Evolutionary conservation across 2,888 invertebrate species (phyloP).

Genomic region (Sceliomorpha sp.): DNA sequence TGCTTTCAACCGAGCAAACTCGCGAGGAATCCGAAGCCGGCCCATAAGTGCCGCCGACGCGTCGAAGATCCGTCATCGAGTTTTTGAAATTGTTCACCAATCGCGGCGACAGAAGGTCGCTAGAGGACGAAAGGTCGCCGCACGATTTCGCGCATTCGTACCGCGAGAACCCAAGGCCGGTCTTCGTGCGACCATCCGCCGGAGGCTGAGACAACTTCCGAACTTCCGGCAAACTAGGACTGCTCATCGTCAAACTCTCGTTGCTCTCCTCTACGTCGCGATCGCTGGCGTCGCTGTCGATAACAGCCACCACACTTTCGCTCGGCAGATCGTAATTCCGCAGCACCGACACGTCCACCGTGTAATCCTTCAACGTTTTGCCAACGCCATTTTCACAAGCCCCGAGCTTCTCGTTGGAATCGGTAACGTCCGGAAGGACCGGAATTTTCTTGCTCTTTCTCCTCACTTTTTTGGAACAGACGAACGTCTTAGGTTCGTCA

Average conservation of each 20-base stretch:
- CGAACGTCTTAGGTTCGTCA: conserved; percentile 14
- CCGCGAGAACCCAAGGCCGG: conserved; percentile 12
- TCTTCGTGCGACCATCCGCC: conserved; percentile 20
- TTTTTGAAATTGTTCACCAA: conserved; percentile 70
- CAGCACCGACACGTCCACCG: conserved; percentile 61
- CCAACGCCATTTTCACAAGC: conserved; percentile 60
- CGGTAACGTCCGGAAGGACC: too few relatives aligned
- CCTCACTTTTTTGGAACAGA: conserved; percentile 11
- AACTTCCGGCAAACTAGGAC: conserved; percentile 59
- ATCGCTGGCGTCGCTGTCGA: conserved; percentile 29
- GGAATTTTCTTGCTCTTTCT: too few relatives aligned
- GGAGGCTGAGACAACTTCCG: conserved; percentile 25
- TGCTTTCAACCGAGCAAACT: conserved; percentile 32
- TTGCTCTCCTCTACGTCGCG: conserved; percentile 11
- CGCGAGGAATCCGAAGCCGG: conserved; percentile 7
- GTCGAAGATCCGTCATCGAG: conserved; percentile 61
- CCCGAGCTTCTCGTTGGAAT: conserved; percentile 59
- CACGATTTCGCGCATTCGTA: conserved; percentile 61
- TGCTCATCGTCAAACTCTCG: conserved; percentile 49
- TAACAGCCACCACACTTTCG: conserved; percentile 40
- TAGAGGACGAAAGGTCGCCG: conserved; percentile 52
- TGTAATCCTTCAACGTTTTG: conserved; percentile 59
- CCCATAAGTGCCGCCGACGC: conserved; percentile 20
- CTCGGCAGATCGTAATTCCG: conserved; percentile 58
- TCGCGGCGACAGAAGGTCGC: conserved; percentile 69